Base-by-base conservation (phyloP, 2,113 vertebrate species). In the Panthera tigris region DNA sequence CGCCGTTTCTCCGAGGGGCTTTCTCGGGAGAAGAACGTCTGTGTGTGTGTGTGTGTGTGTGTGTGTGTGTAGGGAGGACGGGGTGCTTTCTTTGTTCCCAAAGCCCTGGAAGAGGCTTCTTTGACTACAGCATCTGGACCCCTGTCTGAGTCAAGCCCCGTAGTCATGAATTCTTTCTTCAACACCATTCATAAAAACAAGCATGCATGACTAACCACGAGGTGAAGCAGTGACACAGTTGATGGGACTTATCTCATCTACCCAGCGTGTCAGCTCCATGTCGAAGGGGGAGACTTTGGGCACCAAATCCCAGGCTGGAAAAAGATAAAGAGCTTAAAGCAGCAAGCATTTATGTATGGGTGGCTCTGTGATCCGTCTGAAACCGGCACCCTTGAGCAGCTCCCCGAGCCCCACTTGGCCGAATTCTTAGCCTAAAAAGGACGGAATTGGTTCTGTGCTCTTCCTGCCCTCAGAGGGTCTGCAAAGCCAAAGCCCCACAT, bases 221-320 rank as follows among this genome's bases (percentile, higher is more conserved):
- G 87, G 41, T 15, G 48, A 41, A 69, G 39, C 63, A 18, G 8
- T 29, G 86, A 78, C 19, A 45, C 61, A 78, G 29, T 13, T 5
- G 78, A 23, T 10, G 27, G 63, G 78, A 76, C 71, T 83, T 81
- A 90, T 89, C 95, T 91, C 97, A 91, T 90, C 96, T 63, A 23
- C 16, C 11, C 21, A 0, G 66, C 0, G 0, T 31, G 48, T 57
- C 88, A 95, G 19, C 39, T 69, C 15, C 10, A 50, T 0, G 3
- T 82, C 68, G 3, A 93, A 94, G 23, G 19, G 55, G 12, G 25
- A 23, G 74, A 88, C 39, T 61, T 91, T 68, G 52, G 63, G 48
- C 36, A 12, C 33, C 39, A 36, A 4, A 65, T 82, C 48, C 66
- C 82, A 65, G 66, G 33, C n/a, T 11, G 4, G 18, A 18, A 69